Base-by-base conservation (phyloP, 2,888 invertebrate genomes). In the Eupithecia dodoneata region DNA sequence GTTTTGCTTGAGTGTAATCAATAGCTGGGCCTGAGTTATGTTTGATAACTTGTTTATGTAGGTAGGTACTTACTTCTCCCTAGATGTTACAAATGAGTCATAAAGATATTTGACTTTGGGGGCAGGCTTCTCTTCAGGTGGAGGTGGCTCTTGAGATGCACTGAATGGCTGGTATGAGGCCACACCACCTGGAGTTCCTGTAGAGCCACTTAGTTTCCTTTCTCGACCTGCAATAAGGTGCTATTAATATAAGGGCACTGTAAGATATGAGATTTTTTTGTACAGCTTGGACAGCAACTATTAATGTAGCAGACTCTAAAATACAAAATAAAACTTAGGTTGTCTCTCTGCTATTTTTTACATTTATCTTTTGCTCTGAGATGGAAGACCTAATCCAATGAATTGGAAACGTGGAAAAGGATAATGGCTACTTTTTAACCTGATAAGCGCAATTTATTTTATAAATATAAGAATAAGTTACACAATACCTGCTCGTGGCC, bases 161-260 rank as follows among this genome's bases (percentile, higher is more conserved):
- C 98, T 97, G 87, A 99, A 99, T 4, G 99, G 99, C 88, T 98
- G 98, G 91, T 99, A 99, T 0, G 98, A 97, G 52, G 97, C 97
- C 2, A 98, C 97, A 10, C 97, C 97, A 82, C 97, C 97, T 67
- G 90, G 87, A 12, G 96, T 95, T 73, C 97, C 96, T 1, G 94
- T 93, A 76, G 94, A 93, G 2, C 96, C 96, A 85, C 97, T 97
- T 6, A 97, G 91, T 88, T 98, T 98, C 45, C 98, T 95, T 91
- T 98, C 98, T 81, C 97, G 95, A 0, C 97, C 96, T 96, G 74
- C 74, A 86, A 84, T 74, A 18, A 55, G 55, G 7, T 55, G n/a
- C 9, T 52, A 66, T 12, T 52, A 71, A 18, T 55, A 63, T 15
- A 47, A 4, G 6, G 7, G n/a, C n/a, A 55, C 52, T 6, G 49